These are phyloP conservation scores for Cranoglanis bouderius DNA, from an alignment of 2,113 vertebrate genomes.

Conservation along the genomic window DNA sequence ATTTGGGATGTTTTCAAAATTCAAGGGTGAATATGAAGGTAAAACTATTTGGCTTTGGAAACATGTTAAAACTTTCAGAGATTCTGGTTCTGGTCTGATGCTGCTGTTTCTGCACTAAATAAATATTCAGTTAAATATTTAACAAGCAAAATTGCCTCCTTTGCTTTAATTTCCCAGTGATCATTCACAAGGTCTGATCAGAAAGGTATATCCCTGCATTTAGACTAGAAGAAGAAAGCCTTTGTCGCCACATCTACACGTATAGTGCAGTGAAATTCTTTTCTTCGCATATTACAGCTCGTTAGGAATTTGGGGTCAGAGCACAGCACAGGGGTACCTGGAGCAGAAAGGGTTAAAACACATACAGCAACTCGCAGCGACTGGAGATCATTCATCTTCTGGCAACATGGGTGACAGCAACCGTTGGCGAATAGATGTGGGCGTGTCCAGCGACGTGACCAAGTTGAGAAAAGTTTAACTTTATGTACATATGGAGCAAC, in stretches of 20 bases:
- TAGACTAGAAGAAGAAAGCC: background rate
- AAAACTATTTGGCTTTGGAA: background rate
- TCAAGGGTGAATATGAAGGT: background rate
- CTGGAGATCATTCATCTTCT: no score
- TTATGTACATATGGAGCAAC: no score
- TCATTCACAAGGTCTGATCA: background rate
- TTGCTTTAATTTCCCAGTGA: background rate
- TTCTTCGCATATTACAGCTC: background rate
- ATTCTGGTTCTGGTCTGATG: background rate
- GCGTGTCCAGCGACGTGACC: no score
- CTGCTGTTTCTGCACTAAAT: slow-evolving; percentile 18
- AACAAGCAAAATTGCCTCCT: background rate
- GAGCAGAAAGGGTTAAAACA: no score
- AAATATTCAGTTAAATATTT: background rate
- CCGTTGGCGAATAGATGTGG: no score
- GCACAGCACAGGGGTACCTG: background rate
- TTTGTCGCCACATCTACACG: no score
- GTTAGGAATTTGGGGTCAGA: background rate
- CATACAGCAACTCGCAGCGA: no score
- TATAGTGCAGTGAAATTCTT: no score
- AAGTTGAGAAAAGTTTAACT: no score
- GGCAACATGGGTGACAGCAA: no score
- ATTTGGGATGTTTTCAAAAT: background rate
- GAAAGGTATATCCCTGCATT: background rate
- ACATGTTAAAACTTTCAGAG: background rate